Percentiles rank a stretch among this genome's conserved stretches.
phyloP scores from a whole-genome alignment of 2,113 vertebrate genomes.

The Coryphaenoides rupestris region DNA sequence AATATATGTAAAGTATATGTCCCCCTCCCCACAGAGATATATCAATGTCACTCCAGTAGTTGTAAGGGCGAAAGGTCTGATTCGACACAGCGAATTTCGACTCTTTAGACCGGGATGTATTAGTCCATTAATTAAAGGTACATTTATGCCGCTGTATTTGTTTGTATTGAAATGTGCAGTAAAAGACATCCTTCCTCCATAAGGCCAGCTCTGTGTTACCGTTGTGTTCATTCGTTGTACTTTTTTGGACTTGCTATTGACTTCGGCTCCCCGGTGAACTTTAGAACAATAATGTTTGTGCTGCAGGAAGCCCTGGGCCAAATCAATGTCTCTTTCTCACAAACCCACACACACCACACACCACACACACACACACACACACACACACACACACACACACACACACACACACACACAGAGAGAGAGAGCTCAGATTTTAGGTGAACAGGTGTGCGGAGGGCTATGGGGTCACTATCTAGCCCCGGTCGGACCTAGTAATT shows the following conservation, averaged over 20 bases:
- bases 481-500: conserved; percentile 75
- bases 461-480: conserved; percentile 74
- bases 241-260: neutral
- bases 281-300: neutral
- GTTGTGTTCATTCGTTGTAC: too few species aligned
- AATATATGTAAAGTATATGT: too few species aligned
- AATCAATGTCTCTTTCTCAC: neutral
- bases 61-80: too few species aligned
- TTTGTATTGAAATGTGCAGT: too few species aligned
- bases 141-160: too few species aligned
- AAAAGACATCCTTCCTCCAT: too few species aligned
- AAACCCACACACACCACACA: conserved; percentile 1
- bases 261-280: neutral
- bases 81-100: too few species aligned
- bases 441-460: conserved; percentile 70
- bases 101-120: too few species aligned
- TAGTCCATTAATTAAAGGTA: too few species aligned
- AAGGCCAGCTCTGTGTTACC: too few species aligned
- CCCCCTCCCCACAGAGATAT: too few species aligned
- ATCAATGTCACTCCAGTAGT: too few species aligned
- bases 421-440: conserved; percentile 44
- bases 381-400: conserved; percentile 6
- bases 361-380: conserved; percentile 12
- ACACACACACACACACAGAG: conserved; percentile 12
- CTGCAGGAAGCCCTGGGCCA: neutral